phyloP scores from a whole-genome alignment of 2,113 vertebrate species.

The Lanius collurio region DNA sequence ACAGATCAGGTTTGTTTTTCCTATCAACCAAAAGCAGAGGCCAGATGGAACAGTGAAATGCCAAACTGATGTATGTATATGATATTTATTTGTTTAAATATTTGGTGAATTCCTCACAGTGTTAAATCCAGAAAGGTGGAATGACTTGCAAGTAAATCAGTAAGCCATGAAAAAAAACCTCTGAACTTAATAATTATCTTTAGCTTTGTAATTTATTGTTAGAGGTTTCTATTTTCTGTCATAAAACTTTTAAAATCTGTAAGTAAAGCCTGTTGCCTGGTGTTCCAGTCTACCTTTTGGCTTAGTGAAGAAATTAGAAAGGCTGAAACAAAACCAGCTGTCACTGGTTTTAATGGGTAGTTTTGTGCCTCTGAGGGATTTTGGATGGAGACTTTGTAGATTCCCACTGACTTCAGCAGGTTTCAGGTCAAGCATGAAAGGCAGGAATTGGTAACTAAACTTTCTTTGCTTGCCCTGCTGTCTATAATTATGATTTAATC shows the following conservation, averaged over 20 bases:
- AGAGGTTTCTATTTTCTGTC: background rate
- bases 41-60: background rate
- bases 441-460: background rate
- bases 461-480: background rate
- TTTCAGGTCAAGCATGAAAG: background rate
- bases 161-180: background rate
- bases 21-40: background rate
- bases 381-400: background rate
- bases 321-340: background rate
- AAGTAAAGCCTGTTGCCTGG: background rate
- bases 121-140: background rate
- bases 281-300: background rate
- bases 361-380: background rate
- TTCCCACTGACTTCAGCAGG: background rate
- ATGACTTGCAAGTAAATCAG: background rate
- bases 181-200: background rate
- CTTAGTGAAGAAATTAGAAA: background rate
- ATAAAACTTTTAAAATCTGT: background rate
- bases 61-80: background rate
- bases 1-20: background rate
- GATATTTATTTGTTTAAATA: background rate
- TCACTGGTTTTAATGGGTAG: background rate
- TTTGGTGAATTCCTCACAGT: background rate
- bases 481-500: background rate
- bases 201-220: background rate